Conservation (phyloP, 2,797 vertebrate genomes). For the Benthosema pterotum region DNA sequence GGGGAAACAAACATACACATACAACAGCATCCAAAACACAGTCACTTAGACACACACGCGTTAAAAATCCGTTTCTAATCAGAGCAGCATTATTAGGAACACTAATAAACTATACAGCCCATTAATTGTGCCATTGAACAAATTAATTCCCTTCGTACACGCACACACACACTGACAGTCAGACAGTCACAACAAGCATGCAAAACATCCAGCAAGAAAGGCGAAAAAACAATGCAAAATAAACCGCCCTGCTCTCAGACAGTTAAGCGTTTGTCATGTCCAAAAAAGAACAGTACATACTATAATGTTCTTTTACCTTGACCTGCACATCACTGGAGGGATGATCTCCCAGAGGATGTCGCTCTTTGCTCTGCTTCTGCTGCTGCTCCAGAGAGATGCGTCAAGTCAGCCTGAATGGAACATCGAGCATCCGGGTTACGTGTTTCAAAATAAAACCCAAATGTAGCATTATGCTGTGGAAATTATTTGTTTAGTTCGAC, state of each 20-base stretch:
- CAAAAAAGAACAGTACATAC: constrained; percentile 4
- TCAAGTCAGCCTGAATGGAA: no score
- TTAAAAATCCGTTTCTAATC: not conserved
- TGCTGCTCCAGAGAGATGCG: no score
- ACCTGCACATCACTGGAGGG: constrained; percentile 47
- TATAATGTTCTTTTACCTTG: constrained; percentile 74
- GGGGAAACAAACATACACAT: not conserved
- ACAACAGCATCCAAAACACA: constrained; percentile 26
- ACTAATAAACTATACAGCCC: not conserved
- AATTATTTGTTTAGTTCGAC: no score
- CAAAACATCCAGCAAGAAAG: constrained; percentile 50
- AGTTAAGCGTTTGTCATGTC: constrained; percentile 25
- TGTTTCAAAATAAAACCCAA: no score
- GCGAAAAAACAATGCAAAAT: no score
- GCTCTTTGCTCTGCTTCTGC: constrained; percentile 59
- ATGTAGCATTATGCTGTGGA: no score
- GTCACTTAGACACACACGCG: constrained; percentile 9
- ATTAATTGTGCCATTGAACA: constrained; percentile 10
- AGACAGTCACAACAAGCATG: constrained; percentile 26
- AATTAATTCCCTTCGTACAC: constrained; percentile 13
- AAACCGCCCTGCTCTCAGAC: not conserved
- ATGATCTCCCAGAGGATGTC: constrained; percentile 66
- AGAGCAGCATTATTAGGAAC: not conserved
- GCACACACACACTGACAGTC: no score
- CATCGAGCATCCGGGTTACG: not conserved